A percentile compares a stretch with the other conserved stretches of the same genome.
phyloP scores from a whole-genome alignment of 2,888 invertebrate genomes.

The Octodonta nipae region DNA sequence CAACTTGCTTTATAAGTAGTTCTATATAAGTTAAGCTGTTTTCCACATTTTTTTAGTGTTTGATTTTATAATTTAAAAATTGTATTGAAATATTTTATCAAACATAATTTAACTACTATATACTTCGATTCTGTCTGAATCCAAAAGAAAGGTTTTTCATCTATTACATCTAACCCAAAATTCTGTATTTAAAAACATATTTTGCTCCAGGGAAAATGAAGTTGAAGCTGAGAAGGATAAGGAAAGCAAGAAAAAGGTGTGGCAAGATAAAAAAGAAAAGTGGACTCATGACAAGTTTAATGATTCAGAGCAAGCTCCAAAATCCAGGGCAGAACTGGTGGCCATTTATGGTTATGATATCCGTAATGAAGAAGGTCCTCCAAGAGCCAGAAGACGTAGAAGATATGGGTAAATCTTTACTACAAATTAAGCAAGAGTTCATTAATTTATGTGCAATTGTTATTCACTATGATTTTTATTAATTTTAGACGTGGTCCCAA shows the following conservation, averaged over 20 bases:
- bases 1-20: no score
- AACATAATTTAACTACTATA: no score
- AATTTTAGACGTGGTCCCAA: slow-evolving; percentile 66
- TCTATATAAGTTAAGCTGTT: no score
- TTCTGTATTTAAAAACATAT: no score
- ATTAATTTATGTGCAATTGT: slow-evolving; percentile 6
- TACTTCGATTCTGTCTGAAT: no score
- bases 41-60: no score
- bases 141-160: no score
- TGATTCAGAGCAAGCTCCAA: slow-evolving; percentile 71
- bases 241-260: slow-evolving; percentile 32
- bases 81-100: no score
- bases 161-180: no score
- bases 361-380: slow-evolving; percentile 80
- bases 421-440: not conserved
- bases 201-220: no score
- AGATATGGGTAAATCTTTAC: slow-evolving; percentile 58
- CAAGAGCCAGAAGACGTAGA: slow-evolving; percentile 70
- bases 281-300: slow-evolving; percentile 57
- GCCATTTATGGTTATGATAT: slow-evolving; percentile 89
- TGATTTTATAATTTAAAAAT: no score
- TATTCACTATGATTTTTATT: slow-evolving; percentile 2
- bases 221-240: slow-evolving; percentile 27
- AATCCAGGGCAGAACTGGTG: slow-evolving; percentile 70
- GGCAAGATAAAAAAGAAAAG: slow-evolving; percentile 34